Conservation (phyloP, 2,797 vertebrate species). For the Syngnathus acus region DNA sequence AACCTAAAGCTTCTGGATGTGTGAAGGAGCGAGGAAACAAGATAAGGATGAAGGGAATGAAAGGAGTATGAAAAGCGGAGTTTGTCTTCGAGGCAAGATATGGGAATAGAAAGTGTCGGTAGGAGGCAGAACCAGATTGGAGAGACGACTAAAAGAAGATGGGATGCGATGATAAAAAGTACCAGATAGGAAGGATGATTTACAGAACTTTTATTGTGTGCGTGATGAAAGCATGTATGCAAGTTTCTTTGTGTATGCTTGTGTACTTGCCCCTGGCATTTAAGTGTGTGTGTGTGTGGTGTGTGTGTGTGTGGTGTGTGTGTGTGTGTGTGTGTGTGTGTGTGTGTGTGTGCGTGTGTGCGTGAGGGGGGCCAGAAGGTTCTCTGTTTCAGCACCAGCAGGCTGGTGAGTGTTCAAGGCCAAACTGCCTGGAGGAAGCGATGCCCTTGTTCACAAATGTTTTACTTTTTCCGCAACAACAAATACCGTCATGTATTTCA, state of each 20-base stretch:
- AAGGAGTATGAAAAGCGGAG: conserved; percentile 43
- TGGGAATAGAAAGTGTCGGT: conserved; percentile 54
- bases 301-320: background rate
- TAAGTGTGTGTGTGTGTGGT: conserved; percentile 15
- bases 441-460: conserved; percentile 50
- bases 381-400: conserved; percentile 68
- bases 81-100: conserved; percentile 51
- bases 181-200: conserved; percentile 32
- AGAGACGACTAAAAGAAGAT: conserved; percentile 58
- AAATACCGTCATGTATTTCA: conserved; percentile 29
- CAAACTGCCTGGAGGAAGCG: conserved; percentile 61
- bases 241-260: background rate
- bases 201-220: conserved; percentile 23
- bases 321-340: conserved; percentile 10
- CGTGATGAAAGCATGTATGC: background rate
- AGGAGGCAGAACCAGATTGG: conserved; percentile 55
- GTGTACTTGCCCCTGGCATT: conserved; percentile 18
- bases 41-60: conserved; percentile 55
- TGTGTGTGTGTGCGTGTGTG: conserved; percentile 11
- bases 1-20: conserved; percentile 55
- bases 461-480: conserved; percentile 6
- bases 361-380: conserved; percentile 51
- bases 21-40: conserved; percentile 48
- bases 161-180: conserved; percentile 51
- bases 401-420: conserved; percentile 67